Conservation (phyloP, 2,888 invertebrate species). For the Charanyca ferruginea region DNA sequence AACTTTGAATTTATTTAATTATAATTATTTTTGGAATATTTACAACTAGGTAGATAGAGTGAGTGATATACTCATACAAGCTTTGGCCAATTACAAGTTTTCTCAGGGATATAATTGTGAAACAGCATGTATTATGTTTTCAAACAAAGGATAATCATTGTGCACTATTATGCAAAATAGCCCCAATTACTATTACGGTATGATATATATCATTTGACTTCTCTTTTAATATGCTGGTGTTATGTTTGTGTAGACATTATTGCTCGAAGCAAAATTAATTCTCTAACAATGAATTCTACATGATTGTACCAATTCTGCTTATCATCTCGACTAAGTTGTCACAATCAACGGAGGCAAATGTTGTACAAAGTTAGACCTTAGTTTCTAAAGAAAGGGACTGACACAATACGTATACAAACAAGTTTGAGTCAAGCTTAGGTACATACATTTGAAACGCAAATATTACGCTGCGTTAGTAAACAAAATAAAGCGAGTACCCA, state of each 20-base stretch:
- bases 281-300: not conserved
- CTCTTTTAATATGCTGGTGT: no score
- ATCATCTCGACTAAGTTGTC: conserved; percentile 42
- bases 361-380: conserved; percentile 43
- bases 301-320: conserved; percentile 28
- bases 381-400: conserved; percentile 45
- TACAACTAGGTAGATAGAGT: no score
- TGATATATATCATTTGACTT: no score
- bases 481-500: conserved; percentile 72
- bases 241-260: not conserved
- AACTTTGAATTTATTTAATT: no score
- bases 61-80: no score
- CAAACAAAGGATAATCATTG: no score
- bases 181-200: no score
- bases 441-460: conserved; percentile 73
- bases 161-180: no score
- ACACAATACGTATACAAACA: conserved; percentile 63
- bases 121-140: no score
- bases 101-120: no score
- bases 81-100: no score
- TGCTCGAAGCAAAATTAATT: not conserved
- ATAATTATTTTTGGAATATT: no score
- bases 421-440: conserved; percentile 63
- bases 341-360: conserved; percentile 10
- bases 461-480: conserved; percentile 66